These are phyloP conservation scores for Pygoscelis adeliae DNA, from an alignment of 2,113 vertebrate genomes.

Conservation along the genomic window DNA sequence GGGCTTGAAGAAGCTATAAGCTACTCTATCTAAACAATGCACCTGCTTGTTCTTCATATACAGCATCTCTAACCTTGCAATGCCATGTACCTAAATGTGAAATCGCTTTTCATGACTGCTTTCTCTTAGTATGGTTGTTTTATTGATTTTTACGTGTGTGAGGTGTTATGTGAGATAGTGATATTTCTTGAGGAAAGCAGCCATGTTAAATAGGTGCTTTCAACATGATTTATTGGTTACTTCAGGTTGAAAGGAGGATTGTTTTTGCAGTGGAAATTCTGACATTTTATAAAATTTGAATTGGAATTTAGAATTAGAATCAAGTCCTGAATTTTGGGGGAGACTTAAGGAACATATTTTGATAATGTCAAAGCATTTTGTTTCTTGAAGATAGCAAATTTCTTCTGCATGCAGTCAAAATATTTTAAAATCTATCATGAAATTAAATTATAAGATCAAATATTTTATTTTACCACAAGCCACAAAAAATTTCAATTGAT, in stretches of 20 bases:
- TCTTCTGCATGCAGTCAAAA: not conserved
- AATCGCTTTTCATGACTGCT: not conserved
- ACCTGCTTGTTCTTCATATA: too few relatives aligned
- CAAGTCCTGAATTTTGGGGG: not conserved
- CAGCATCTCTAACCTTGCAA: not conserved
- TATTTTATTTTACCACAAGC: not conserved
- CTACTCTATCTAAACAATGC: not conserved
- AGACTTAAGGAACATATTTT: not conserved
- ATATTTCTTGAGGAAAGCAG: not conserved
- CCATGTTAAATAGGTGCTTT: not conserved
- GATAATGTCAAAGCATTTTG: not conserved
- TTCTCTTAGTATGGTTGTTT: not conserved
- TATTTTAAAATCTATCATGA: not conserved
- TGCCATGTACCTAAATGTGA: not conserved
- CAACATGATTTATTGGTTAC: not conserved
- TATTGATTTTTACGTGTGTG: not conserved
- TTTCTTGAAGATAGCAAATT: not conserved
- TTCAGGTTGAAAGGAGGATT: not conserved
- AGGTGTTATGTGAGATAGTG: not conserved
- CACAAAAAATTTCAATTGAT: rapidly evolving
- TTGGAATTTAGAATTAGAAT: not conserved
- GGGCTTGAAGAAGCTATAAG: not conserved
- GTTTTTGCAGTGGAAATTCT: not conserved
- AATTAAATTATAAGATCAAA: not conserved
- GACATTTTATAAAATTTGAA: not conserved